These are phyloP conservation scores for Meandrusa payeni DNA, from an alignment of 2,888 invertebrate genomes.

Conservation along the genomic window DNA sequence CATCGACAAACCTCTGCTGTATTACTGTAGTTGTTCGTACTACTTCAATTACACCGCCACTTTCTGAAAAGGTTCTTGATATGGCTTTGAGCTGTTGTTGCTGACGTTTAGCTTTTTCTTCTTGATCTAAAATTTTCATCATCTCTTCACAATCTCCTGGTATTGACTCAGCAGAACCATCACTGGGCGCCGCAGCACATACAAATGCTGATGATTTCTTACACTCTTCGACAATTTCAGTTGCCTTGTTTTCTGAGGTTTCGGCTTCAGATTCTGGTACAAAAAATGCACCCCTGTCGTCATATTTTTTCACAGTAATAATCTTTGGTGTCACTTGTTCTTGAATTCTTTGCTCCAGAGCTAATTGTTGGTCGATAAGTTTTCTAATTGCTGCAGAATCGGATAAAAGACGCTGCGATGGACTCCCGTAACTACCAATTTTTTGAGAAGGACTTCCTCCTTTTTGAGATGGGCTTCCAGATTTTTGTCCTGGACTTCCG, in stretches of 20 bases:
- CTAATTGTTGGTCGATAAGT: conserved; percentile 73
- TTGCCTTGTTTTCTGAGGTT: conserved; percentile 36
- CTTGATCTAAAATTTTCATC: conserved; percentile 81
- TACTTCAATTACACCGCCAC: conserved; percentile 62
- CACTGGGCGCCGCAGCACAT: conserved; percentile 71
- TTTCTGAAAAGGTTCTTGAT: conserved; percentile 51
- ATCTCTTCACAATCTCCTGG: conserved; percentile 82
- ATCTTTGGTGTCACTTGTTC: conserved; percentile 64
- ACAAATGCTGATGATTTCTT: conserved; percentile 64
- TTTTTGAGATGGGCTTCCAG: conserved; percentile 73
- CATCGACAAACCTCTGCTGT: conserved; percentile 70
- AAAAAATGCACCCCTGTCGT: conserved; percentile 73
- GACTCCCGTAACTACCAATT: conserved; percentile 68
- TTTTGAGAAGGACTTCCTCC: conserved; percentile 72
- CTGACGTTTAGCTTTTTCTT: conserved; percentile 57
- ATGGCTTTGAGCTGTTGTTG: conserved; percentile 33
- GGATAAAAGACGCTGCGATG: conserved; percentile 68
- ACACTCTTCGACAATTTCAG: conserved; percentile 64
- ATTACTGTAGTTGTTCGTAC: conserved; percentile 70
- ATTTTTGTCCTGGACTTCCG: conserved; percentile 55
- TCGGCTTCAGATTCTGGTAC: conserved; percentile 60
- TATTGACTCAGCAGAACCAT: conserved; percentile 73
- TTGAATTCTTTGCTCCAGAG: conserved; percentile 63
- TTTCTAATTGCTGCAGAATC: conserved; percentile 73
- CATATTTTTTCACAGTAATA: conserved; percentile 70